phyloP scores from a whole-genome alignment of 2,797 vertebrate species.

The Triplophysa bombifrons region DNA sequence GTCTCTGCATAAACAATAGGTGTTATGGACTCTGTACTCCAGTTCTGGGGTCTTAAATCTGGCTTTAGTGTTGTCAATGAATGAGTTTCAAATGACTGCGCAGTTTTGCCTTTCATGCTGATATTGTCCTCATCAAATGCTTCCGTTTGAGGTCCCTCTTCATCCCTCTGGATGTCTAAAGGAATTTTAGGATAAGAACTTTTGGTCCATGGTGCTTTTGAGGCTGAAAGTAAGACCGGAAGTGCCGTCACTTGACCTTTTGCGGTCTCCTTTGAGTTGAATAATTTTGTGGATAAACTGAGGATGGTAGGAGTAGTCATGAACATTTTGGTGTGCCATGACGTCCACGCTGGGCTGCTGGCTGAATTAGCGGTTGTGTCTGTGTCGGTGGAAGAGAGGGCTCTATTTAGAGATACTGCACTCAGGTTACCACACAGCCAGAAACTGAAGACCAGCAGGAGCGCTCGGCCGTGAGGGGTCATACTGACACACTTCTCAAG shows the following conservation, averaged over 20 bases:
- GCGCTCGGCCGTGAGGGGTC: slow-evolving; percentile 45
- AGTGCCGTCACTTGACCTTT: slow-evolving; percentile 1
- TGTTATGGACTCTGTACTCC: background rate
- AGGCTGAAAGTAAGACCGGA: background rate
- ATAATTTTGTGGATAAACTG: slow-evolving; percentile 51
- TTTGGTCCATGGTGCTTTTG: slow-evolving; percentile 20
- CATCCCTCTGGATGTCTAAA: slow-evolving; percentile 31
- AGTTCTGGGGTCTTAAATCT: slow-evolving; percentile 7
- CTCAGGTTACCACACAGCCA: slow-evolving; percentile 54
- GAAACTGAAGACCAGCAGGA: slow-evolving; percentile 59
- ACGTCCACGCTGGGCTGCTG: slow-evolving; percentile 49
- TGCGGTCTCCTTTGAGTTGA: slow-evolving; percentile 55
- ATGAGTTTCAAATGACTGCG: slow-evolving; percentile 5
- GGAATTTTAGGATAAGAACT: background rate
- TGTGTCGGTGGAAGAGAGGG: slow-evolving; percentile 43
- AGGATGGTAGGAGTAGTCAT: slow-evolving; percentile 52
- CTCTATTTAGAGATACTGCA: slow-evolving; percentile 44
- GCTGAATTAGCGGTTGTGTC: slow-evolving; percentile 40
- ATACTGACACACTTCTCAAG: slow-evolving; percentile 51
- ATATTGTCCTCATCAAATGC: background rate
- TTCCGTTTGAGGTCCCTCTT: slow-evolving; percentile 3
- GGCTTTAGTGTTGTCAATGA: slow-evolving; percentile 28
- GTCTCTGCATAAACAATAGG: slow-evolving; percentile 17
- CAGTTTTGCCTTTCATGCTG: slow-evolving; percentile 1
- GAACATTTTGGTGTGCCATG: slow-evolving; percentile 42